Percentiles rank a stretch among this genome's conserved stretches.
phyloP scores from a whole-genome alignment of 2,113 vertebrate genomes.

The Apteryx owenii region DNA sequence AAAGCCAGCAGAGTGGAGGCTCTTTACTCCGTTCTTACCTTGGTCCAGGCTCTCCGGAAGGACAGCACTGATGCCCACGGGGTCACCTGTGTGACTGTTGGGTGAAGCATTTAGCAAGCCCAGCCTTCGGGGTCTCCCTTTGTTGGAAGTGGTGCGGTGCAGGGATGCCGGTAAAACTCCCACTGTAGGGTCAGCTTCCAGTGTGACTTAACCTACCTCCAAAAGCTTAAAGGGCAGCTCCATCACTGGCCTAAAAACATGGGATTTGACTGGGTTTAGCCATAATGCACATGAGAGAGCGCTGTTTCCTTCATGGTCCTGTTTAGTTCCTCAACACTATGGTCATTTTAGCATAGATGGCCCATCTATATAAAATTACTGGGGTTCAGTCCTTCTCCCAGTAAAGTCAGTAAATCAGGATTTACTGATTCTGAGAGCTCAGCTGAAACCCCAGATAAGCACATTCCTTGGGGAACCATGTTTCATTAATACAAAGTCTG shows the following conservation, averaged over 20 bases:
- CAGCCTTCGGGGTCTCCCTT: background rate
- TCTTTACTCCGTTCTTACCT: background rate
- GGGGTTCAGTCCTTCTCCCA: background rate
- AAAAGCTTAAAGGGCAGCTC: background rate
- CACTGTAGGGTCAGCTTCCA: background rate
- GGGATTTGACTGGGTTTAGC: background rate
- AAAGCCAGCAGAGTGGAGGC: background rate
- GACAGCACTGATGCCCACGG: background rate
- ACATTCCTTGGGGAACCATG: background rate
- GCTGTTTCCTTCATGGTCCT: background rate
- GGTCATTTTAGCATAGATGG: background rate
- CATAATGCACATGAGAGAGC: background rate
- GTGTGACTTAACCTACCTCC: background rate
- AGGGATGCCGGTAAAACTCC: background rate
- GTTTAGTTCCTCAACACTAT: background rate
- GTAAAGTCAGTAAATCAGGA: background rate
- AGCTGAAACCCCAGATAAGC: background rate
- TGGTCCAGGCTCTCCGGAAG: rapidly evolving
- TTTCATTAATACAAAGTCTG: background rate
- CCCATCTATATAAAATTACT: background rate
- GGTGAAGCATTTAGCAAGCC: background rate
- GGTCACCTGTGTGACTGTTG: background rate
- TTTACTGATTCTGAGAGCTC: background rate
- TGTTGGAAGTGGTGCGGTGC: background rate
- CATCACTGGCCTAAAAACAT: background rate